phyloP scores from a whole-genome alignment of 1,140 invertebrate genomes.

The Chironomus striatipennis region DNA sequence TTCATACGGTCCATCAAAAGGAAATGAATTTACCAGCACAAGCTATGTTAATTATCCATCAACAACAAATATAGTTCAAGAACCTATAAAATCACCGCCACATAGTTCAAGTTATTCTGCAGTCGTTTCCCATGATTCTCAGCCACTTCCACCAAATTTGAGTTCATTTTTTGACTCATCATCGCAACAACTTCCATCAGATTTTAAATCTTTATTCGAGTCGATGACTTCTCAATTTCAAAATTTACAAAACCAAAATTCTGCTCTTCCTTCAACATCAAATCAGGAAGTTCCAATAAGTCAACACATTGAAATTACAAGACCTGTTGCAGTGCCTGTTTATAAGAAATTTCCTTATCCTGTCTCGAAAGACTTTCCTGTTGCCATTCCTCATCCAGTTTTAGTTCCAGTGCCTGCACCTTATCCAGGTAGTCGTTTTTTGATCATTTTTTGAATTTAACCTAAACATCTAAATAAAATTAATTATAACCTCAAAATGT shows the following conservation, averaged over 20 bases:
- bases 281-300: not conserved
- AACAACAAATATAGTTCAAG: not conserved
- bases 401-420: not conserved
- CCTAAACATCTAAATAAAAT: no score
- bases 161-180: not conserved
- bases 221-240: no score
- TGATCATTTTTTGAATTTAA: no score
- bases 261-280: not conserved
- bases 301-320: not conserved
- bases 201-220: no score
- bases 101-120: not conserved
- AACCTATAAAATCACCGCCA: not conserved
- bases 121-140: not conserved
- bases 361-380: not conserved
- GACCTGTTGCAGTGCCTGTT: not conserved
- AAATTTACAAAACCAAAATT: not conserved
- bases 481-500: no score
- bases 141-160: no score
- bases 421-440: not conserved
- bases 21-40: not conserved
- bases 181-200: not conserved
- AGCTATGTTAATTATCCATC: not conserved
- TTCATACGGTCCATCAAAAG: not conserved
- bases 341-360: conserved; percentile 20
- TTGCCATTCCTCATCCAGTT: conserved; percentile 5